phyloP scores from a whole-genome alignment of 2,888 invertebrate species.

The Prosapia bicincta region DNA sequence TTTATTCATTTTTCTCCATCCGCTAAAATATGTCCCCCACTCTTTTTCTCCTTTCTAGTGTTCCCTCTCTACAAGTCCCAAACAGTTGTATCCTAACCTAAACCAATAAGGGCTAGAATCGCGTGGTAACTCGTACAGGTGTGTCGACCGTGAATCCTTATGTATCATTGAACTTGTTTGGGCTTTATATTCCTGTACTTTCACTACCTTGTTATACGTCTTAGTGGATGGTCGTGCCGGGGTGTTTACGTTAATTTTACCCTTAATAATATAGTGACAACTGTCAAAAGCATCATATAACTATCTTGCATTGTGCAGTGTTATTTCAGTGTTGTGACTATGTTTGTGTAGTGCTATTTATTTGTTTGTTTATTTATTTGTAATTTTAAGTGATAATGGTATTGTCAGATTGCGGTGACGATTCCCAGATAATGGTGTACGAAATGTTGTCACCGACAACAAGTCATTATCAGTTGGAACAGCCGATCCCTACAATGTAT shows the following conservation, averaged over 20 bases:
- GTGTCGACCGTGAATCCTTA: conserved; percentile 29
- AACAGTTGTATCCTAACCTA: conserved; percentile 13
- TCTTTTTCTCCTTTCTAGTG: conserved; percentile 3
- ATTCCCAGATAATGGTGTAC: not conserved
- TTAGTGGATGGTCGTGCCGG: conserved; percentile 46
- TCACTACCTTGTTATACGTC: conserved; percentile 45
- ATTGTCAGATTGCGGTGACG: not conserved
- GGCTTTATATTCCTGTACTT: conserved; percentile 31
- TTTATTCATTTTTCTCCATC: conserved; percentile 19
- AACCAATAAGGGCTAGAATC: conserved; percentile 20
- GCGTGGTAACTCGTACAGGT: conserved; percentile 11
- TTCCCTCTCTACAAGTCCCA: conserved; percentile 7
- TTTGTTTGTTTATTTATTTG: not conserved
- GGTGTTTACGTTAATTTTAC: not conserved
- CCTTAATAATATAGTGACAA: not conserved
- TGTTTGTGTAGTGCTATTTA: not conserved
- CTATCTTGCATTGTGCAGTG: not conserved
- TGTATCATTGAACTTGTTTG: conserved; percentile 36
- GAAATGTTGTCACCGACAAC: conserved; percentile 4
- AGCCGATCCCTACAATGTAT: not conserved
- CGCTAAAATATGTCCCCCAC: conserved; percentile 28
- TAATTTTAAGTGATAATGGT: not conserved
- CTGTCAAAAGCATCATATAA: not conserved
- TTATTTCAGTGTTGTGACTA: conserved; percentile 1
- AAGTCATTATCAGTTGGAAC: not conserved